Percentiles rank a stretch among this genome's conserved stretches.
phyloP scores from a whole-genome alignment of 2,113 vertebrate species.

The Brachirus orientalis region DNA sequence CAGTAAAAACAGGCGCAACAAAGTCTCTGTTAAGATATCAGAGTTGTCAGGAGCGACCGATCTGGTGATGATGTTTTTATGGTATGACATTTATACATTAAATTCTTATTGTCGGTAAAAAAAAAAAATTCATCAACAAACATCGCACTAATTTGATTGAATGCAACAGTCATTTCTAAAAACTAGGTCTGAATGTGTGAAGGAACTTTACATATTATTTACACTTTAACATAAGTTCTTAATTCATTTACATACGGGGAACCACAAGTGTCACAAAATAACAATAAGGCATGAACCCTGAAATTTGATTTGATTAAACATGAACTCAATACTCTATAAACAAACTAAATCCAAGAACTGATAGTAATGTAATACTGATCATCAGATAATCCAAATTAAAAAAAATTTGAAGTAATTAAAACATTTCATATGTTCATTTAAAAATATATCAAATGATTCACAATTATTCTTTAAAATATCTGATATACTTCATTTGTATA shows the following conservation, averaged over 20 bases:
- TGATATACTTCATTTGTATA: too few relatives aligned
- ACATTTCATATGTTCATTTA: too few relatives aligned
- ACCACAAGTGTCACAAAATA: constrained; percentile 14
- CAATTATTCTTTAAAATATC: too few relatives aligned
- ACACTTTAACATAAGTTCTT: constrained; percentile 60
- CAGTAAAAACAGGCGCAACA: constrained; percentile 61
- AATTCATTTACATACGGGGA: constrained; percentile 64
- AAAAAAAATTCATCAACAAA: constrained; percentile 36
- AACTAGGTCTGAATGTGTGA: constrained; percentile 28
- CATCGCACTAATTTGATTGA: constrained; percentile 37
- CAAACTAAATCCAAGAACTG: too few relatives aligned
- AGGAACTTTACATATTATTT: constrained; percentile 46
- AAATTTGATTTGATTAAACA: too few relatives aligned
- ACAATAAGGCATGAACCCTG: too few relatives aligned
- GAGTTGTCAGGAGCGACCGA: constrained; percentile 43
- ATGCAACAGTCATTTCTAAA: constrained; percentile 37
- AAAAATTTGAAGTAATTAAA: too few relatives aligned
- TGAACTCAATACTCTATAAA: too few relatives aligned
- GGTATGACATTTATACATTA: constrained; percentile 55
- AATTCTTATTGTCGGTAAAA: constrained; percentile 45
- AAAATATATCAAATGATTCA: too few relatives aligned
- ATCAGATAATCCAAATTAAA: neutral
- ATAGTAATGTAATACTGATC: neutral
- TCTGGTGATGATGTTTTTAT: constrained; percentile 46
- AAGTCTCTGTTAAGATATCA: constrained; percentile 38